These are phyloP conservation scores for Microplitis deprimator DNA, from an alignment of 2,888 invertebrate species.

Conservation along the genomic window DNA sequence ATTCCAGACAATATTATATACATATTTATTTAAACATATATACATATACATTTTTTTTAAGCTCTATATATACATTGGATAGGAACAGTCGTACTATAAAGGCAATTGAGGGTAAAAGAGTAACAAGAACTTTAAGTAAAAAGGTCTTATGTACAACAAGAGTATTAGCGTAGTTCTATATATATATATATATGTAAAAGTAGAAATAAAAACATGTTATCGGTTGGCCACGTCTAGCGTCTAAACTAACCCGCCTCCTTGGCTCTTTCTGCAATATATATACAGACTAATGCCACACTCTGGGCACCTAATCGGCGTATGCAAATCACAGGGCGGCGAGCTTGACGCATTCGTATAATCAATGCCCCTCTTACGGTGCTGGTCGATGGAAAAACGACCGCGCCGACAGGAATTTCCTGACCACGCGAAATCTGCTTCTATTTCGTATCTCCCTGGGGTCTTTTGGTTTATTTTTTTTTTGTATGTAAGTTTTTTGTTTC, in stretches of 20 bases:
- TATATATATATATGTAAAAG: background rate
- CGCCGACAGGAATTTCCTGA: background rate
- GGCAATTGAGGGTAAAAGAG: no score
- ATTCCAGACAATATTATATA: slow-evolving; percentile 21
- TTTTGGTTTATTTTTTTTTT: background rate
- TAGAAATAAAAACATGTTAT: slow-evolving; percentile 32
- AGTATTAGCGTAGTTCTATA: no score
- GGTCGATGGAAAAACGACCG: slow-evolving; percentile 20
- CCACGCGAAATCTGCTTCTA: background rate
- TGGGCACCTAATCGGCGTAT: slow-evolving; percentile 62
- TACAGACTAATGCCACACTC: slow-evolving; percentile 53
- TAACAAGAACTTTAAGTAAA: no score
- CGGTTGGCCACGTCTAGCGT: slow-evolving; percentile 22
- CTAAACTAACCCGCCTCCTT: slow-evolving; percentile 24
- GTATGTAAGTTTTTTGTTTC: background rate
- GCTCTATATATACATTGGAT: no score
- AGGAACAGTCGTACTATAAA: no score
- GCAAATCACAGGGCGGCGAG: slow-evolving; percentile 62
- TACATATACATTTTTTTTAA: background rate
- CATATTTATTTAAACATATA: background rate
- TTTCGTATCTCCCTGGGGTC: background rate
- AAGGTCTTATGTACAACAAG: no score
- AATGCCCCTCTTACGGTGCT: slow-evolving; percentile 45
- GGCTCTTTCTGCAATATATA: background rate
- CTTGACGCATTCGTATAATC: slow-evolving; percentile 59